phyloP scores from a whole-genome alignment of 2,888 invertebrate species.

The Andrena dorsata region DNA sequence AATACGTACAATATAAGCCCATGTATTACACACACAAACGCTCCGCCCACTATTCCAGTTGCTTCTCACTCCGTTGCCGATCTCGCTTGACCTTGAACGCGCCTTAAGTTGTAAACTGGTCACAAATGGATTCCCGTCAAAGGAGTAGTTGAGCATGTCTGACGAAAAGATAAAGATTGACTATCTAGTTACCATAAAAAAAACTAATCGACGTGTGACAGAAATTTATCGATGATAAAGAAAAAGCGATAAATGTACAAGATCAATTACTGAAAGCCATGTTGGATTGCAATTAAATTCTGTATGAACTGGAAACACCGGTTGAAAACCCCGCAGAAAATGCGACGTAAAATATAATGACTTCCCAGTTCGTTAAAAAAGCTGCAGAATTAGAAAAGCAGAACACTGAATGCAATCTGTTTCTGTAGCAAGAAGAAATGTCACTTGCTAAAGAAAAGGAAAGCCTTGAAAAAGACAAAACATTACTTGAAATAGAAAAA shows the following conservation, averaged over 20 bases:
- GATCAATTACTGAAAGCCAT: constrained; percentile 77
- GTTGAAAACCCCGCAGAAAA: constrained; percentile 70
- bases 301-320: constrained; percentile 76
- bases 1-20: too few relatives aligned
- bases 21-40: too few relatives aligned
- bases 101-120: too few relatives aligned
- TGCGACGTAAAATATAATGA: constrained; percentile 25
- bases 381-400: constrained; percentile 31
- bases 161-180: constrained; percentile 29
- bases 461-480: constrained; percentile 53
- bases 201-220: constrained; percentile 73
- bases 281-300: constrained; percentile 73
- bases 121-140: too few relatives aligned
- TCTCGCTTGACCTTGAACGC: too few relatives aligned
- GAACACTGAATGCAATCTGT: constrained; percentile 22
- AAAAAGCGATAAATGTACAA: constrained; percentile 73
- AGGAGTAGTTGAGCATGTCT: too few relatives aligned
- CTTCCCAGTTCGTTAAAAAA: constrained; percentile 53
- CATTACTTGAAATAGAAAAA: constrained; percentile 53
- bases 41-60: too few relatives aligned
- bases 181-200: constrained; percentile 62
- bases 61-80: too few relatives aligned
- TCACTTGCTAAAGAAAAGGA: constrained; percentile 56
- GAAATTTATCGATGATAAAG: constrained; percentile 70
- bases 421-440: constrained; percentile 44